Base-by-base conservation (phyloP, 2,888 invertebrate genomes). In the Mythimna vitellina region DNA sequence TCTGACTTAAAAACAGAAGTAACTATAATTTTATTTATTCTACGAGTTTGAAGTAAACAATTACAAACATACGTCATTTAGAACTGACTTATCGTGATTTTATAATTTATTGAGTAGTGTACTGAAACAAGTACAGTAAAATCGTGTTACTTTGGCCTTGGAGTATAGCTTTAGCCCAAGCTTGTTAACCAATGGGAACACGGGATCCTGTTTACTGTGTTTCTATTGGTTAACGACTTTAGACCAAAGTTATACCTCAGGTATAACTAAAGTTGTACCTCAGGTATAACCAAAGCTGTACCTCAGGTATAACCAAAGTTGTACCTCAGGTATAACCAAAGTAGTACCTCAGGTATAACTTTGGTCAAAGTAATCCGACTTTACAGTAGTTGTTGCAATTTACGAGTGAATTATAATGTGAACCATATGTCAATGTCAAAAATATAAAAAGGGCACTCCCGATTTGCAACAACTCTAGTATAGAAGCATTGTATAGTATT, bases 1-100 rank as follows among this genome's bases (percentile, higher is more conserved):
- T 29, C 17, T 57, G 14, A 54, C 25, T 32, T 29, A 56, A 79
- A 78, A 76, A 42, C 60, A 53, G 77, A 64, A 46, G n/a, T 64
- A 51, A 60, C 58, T 29, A 54, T 56, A 29, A 14, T 53, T 73
- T 35, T 46, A 57, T 74, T 62, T 53, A 35, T 74, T 64, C 42
- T 53, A 58, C 35, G 12, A 62, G 2, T 61, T 72, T 49, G 7
- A 70, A 53, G 20, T 51, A 56, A 38, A 38, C 38, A 70, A 42
- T 22, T 12, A 38, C n/a, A 22, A n/a, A 22, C 10, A 35, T 12
- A 63, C 20, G n/a, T 32, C 3, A 61, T 72, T 49, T 51, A 61
- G 49, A 56, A 73, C 56, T 80, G 70, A 60, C 32, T n/a, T 58
- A 25, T 42, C 25, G n/a, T 66, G 12, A 57, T 66, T 54, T 54